These are phyloP conservation scores for Notoglanidium macrostoma DNA, from an alignment of 2,797 vertebrate genomes.

Conservation along the genomic window DNA sequence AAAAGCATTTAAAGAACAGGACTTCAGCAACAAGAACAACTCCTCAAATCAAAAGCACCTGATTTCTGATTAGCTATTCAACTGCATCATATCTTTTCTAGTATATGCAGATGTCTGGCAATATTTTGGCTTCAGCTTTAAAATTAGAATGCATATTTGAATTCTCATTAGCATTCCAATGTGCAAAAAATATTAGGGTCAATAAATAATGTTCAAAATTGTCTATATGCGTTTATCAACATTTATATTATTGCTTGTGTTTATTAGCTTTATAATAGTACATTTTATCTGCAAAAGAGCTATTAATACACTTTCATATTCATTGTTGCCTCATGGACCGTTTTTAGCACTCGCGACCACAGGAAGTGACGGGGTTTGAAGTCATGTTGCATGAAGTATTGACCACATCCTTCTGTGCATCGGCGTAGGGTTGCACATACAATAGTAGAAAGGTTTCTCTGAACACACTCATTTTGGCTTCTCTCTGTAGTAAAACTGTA, in stretches of 20 bases:
- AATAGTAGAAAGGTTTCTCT: neutral
- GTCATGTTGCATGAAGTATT: constrained; percentile 17
- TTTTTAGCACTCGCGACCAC: constrained; percentile 19
- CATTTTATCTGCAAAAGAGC: neutral
- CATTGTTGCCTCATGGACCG: neutral
- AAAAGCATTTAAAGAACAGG: neutral
- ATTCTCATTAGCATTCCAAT: neutral
- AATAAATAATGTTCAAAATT: neutral
- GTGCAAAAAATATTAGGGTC: neutral
- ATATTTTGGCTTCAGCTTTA: neutral
- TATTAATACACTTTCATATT: neutral
- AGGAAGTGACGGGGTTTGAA: constrained; percentile 40
- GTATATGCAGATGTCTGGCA: neutral
- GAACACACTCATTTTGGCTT: neutral
- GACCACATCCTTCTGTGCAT: constrained; percentile 55
- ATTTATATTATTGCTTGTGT: neutral
- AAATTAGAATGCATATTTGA: too few species aligned
- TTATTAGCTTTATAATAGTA: too few species aligned
- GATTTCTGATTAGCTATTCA: neutral
- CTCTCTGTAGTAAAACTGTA: too few species aligned
- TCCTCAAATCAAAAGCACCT: neutral
- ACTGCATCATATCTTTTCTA: neutral
- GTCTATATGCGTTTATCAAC: neutral
- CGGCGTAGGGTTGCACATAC: neutral
- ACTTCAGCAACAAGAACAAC: too few species aligned